Conservation (phyloP, 2,888 invertebrate species). For the Atethmia centrago region DNA sequence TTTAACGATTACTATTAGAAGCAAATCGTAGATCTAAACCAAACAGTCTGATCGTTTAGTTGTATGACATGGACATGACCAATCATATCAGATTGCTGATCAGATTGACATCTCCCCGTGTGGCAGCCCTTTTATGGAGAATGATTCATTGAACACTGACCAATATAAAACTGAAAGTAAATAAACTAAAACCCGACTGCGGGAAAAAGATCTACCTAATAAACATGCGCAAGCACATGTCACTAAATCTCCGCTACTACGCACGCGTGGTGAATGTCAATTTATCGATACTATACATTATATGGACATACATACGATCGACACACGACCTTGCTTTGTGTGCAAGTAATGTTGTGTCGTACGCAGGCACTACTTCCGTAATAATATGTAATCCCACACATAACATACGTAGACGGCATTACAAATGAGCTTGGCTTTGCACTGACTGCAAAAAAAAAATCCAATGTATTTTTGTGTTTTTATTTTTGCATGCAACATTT, state of each 20-base stretch:
- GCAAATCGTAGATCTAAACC: too few relatives aligned
- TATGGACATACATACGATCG: neutral
- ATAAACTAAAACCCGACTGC: neutral
- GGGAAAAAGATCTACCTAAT: too few relatives aligned
- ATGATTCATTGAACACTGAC: neutral
- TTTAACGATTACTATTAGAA: too few relatives aligned
- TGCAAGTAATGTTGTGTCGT: conserved; percentile 4
- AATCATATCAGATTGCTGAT: neutral
- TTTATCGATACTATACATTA: neutral
- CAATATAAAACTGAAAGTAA: neutral
- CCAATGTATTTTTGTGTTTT: neutral
- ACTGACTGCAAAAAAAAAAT: neutral
- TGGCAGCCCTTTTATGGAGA: neutral
- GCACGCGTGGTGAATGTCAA: conserved; percentile 28
- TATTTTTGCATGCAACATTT: neutral
- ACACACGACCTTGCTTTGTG: conserved; percentile 53
- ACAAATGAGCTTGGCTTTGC: neutral
- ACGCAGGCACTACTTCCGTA: conserved; percentile 33
- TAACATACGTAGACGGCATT: neutral
- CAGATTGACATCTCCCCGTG: neutral
- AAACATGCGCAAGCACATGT: conserved; percentile 8
- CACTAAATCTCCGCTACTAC: conserved; percentile 1
- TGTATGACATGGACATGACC: neutral
- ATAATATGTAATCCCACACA: conserved; percentile 7
- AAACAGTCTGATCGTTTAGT: too few relatives aligned